These are phyloP conservation scores for Tenthredo mesomela DNA, from an alignment of 2,888 invertebrate species.

Conservation along the genomic window DNA sequence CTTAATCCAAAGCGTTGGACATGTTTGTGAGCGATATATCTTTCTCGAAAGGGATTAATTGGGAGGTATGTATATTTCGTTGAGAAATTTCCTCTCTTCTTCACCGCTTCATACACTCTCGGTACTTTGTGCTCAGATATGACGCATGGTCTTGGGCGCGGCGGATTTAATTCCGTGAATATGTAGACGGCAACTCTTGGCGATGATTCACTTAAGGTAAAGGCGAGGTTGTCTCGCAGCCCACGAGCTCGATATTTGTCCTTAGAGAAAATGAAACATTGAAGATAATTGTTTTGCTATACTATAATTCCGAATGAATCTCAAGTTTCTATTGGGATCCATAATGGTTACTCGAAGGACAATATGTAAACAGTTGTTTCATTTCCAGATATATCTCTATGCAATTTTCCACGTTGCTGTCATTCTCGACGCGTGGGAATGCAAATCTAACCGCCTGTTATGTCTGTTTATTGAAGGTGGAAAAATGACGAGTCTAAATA, in stretches of 20 bases:
- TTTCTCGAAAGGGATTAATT: constrained; percentile 41
- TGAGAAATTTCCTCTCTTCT: not conserved
- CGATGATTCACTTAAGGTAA: constrained; percentile 41
- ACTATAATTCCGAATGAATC: not conserved
- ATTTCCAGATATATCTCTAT: not conserved
- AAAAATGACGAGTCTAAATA: not conserved
- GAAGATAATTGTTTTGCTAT: not conserved
- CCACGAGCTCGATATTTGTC: constrained; percentile 23
- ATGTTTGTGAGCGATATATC: not conserved
- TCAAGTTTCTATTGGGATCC: not conserved
- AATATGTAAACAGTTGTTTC: not conserved
- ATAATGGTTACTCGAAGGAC: not conserved
- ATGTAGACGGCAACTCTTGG: constrained; percentile 24
- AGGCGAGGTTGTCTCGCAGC: constrained; percentile 30
- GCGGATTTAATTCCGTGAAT: constrained; percentile 40
- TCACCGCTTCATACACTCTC: constrained; percentile 18
- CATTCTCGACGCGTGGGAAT: not conserved
- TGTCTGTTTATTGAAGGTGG: not conserved
- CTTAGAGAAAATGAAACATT: constrained; percentile 26
- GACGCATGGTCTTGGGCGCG: constrained; percentile 41
- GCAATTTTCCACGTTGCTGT: not conserved
- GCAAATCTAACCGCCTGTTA: not conserved
- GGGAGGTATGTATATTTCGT: not conserved
- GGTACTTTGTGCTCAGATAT: constrained; percentile 27
- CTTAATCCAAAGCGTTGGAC: not conserved